Evolutionary conservation across 2,113 vertebrate species (phyloP), one percentile per base, ranked within the genome.

Genomic region (Bostrychus sinensis): DNA sequence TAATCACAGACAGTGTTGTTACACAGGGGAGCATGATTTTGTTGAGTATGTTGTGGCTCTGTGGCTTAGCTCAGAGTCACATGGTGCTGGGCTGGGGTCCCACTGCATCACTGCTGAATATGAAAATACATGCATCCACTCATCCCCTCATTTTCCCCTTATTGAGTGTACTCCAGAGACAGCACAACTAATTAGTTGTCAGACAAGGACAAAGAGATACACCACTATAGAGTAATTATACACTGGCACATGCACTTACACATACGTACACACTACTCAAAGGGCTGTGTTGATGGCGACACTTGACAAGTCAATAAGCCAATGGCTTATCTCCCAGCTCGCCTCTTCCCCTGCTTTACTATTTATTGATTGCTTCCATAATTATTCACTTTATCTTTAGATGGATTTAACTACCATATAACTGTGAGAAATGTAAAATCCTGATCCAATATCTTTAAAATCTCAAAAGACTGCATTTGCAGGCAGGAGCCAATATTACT

Each of bases 271-370:
- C 17, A 51, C 62, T 61, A 75, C 78, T 75, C 36, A 77, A 63
- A 80, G 77, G 56, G 32, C 69, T 48, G 71, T 75, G 82, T 83
- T 88, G 71, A 83, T 72, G 72, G 81, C 51, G 86, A 88, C 81
- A 89, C 83, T 82, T 91, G 87, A 91, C 84, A 81, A 85, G 86
- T 90, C 89, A 92, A 92, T 91, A 90, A 89, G 75, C 83, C 80
- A 76, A 36, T 70, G 80, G 66, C 71, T 88, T 90, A 77, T 89
- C 87, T 85, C 64, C 59, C 43, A 58, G 59, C 48, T 61, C 50
- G 23, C 77, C 55, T 65, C 48, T 62, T 72, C 81, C 66, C 73
- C 60, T 66, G 54, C 72, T 66, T 62, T 70, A 78, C 70, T 81
- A 53, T 46, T 81, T 88, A 91, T 89, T 76, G 89, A 90, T 87